Percentiles rank a stretch among this genome's conserved stretches.
Evolutionary conservation across 2,888 invertebrate species (phyloP).

Genomic region (Leptinotarsa haldemani): DNA sequence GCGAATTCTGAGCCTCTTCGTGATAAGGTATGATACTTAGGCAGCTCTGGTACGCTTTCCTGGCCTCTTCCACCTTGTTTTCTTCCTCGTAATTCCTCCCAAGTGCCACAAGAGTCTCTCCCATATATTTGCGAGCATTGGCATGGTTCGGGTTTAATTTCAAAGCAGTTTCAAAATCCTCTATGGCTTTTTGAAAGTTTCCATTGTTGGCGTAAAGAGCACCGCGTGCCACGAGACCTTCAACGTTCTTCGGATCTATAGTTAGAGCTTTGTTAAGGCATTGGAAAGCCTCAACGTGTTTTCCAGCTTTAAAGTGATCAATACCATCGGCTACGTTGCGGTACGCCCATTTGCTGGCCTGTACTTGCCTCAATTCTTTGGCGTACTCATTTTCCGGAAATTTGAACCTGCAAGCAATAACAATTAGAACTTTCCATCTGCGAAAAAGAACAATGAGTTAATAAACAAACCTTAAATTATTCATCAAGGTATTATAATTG

Average conservation of each 20-base stretch:
- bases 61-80: conserved; percentile 85
- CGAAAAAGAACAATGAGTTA: background rate
- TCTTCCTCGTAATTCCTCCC: conserved; percentile 91
- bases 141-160: conserved; percentile 89
- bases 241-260: conserved; percentile 92
- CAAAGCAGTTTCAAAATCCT: conserved; percentile 93
- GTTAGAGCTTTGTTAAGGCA: conserved; percentile 92
- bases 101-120: conserved; percentile 90
- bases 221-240: conserved; percentile 91
- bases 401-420: conserved; percentile 70
- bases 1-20: conserved; percentile 86
- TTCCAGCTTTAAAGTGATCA: conserved; percentile 91
- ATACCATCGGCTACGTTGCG: conserved; percentile 94
- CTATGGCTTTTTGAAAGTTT: conserved; percentile 92
- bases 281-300: conserved; percentile 94
- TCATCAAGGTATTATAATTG: conserved; percentile 77
- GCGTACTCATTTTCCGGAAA: conserved; percentile 87
- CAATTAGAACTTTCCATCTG: background rate
- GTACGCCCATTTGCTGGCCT: conserved; percentile 95
- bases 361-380: conserved; percentile 85
- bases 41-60: conserved; percentile 87
- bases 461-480: conserved; percentile 74
- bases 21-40: conserved; percentile 86
- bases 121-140: conserved; percentile 94
- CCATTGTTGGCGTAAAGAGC: conserved; percentile 94